Percentiles rank a stretch among this genome's conserved stretches.
Evolutionary conservation across 2,113 vertebrate genomes (phyloP).

Genomic region (Odontophorus gujanensis): DNA sequence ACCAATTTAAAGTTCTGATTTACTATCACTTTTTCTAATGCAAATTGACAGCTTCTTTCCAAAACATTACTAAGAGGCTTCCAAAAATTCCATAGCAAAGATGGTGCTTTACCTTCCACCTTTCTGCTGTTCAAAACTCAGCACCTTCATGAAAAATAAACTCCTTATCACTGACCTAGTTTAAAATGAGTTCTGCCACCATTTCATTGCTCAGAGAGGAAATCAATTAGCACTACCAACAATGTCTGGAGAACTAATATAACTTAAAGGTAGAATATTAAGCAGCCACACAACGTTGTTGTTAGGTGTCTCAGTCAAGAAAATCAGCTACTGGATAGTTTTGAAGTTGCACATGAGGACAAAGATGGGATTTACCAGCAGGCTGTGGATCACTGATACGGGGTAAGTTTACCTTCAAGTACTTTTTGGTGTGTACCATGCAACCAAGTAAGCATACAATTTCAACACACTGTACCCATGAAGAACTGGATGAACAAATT

Average conservation of each 20-base stretch:
- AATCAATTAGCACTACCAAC: background rate
- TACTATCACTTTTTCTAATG: background rate
- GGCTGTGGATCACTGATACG: background rate
- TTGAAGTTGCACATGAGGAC: background rate
- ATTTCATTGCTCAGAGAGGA: background rate
- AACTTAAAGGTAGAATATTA: background rate
- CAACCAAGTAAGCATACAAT: rapidly evolving
- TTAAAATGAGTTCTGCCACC: background rate
- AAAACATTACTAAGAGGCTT: background rate
- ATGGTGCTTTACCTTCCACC: background rate
- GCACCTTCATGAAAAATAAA: background rate
- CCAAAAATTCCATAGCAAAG: background rate
- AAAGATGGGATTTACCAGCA: conserved; percentile 50
- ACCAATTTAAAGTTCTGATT: background rate
- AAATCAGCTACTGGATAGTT: background rate
- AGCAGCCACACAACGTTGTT: background rate
- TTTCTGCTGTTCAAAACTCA: background rate
- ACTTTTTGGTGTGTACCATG: background rate
- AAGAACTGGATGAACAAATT: background rate
- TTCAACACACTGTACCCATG: background rate
- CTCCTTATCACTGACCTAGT: background rate
- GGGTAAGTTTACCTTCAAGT: background rate
- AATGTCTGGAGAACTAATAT: background rate
- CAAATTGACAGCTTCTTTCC: background rate
- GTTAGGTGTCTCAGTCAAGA: background rate